phyloP scores from a whole-genome alignment of 2,113 vertebrate species.

The Oreochromis spilurus region DNA sequence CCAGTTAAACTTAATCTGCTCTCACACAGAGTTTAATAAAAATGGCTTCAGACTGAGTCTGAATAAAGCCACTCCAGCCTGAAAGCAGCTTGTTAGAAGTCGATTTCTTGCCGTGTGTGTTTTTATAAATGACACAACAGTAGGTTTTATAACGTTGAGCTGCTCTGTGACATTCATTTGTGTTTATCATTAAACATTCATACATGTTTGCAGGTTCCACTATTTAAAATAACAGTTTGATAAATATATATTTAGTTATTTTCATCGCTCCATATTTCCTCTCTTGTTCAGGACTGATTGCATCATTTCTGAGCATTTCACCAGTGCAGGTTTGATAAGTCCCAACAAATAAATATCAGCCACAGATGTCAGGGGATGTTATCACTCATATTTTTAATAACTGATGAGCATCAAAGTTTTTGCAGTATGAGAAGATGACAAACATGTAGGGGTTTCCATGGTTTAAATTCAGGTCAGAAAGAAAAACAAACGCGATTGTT shows the following conservation, averaged over 20 bases:
- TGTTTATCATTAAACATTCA: no score
- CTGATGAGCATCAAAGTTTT: neutral
- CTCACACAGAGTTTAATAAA: neutral
- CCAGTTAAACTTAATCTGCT: neutral
- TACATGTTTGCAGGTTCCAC: neutral
- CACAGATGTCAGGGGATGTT: neutral
- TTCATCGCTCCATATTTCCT: neutral
- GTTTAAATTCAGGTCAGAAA: neutral
- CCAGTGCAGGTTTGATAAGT: neutral
- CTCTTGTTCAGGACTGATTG: no score
- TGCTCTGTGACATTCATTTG: neutral
- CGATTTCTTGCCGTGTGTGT: fast-evolving
- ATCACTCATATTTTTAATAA: neutral
- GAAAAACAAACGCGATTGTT: neutral
- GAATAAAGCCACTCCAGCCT: neutral
- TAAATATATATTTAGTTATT: fast-evolving
- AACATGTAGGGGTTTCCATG: neutral
- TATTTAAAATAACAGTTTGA: neutral
- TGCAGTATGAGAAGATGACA: neutral
- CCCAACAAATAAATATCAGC: neutral
- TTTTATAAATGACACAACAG: neutral
- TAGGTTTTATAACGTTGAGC: neutral
- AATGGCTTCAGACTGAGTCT: neutral
- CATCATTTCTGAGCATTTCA: fast-evolving
- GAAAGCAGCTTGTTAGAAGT: neutral